Evolutionary conservation across 2,888 invertebrate species (phyloP).

Genomic region (Caprella mutica): DNA sequence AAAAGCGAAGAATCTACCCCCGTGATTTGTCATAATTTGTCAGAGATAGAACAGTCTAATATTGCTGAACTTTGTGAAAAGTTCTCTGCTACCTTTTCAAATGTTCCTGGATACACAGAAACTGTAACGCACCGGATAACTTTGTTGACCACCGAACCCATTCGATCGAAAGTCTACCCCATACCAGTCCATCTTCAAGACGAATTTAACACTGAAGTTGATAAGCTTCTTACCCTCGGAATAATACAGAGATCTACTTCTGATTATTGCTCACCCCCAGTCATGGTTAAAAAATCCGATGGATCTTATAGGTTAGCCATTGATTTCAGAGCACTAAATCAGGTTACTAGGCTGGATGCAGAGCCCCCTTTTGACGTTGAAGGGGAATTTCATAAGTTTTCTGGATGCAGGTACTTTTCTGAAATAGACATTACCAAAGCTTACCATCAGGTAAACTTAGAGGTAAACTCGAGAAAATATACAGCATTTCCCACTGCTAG

Average conservation of each 20-base stretch:
- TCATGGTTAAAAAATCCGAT: constrained; percentile 2
- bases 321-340: constrained; percentile 2
- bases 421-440: constrained; percentile 8
- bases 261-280: background rate
- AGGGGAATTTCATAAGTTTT: constrained; percentile 4
- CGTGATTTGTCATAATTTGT: too few relatives aligned
- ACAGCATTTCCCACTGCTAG: constrained; percentile 8
- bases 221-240: background rate
- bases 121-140: background rate
- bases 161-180: constrained; percentile 1
- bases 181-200: background rate
- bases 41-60: too few relatives aligned
- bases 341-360: constrained; percentile 4
- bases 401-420: constrained; percentile 7
- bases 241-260: constrained; percentile 1
- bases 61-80: background rate
- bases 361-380: constrained; percentile 9
- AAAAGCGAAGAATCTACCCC: too few relatives aligned
- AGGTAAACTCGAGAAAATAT: background rate
- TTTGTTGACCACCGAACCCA: background rate
- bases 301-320: background rate
- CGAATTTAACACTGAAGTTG: background rate
- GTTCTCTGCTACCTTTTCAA: background rate
- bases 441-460: background rate
- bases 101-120: background rate